Base-by-base conservation (phyloP, 1,140 invertebrate genomes). In the Gryllus bimaculatus region DNA sequence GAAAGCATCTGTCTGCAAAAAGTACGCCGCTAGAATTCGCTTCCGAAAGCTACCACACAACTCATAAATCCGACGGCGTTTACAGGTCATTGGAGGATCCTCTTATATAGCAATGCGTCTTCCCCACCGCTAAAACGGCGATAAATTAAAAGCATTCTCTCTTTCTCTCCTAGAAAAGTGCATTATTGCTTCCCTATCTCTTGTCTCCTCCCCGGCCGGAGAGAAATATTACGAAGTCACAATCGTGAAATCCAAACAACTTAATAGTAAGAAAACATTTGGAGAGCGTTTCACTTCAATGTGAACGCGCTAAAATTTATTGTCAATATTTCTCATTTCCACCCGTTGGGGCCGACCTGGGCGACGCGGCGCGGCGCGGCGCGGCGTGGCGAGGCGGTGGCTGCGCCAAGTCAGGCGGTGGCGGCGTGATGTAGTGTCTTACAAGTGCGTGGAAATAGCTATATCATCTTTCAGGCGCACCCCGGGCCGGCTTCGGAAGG, bases 371-470 rank as follows among this genome's bases (percentile, higher is more conserved):
- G 10, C 54, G 18, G 54, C 18, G 10, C 7, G 54, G 10, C 54
- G 18, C 10, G 54, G 10, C 54, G 18, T 10, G 18, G 18, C 10
- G 10, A 1, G 54, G 26, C 26, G 26, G 26, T 39, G 26, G 26
- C 26, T 66, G 10, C 7, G 54, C 54, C 2, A 7, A 66, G 54
- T 66, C 54, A 66, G 54, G 18, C 10, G 54, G 10, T 18, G 54
- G 18, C 54, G 54, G 54, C 0, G 54, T 66, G 54, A 66, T 66
- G 54, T 66, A 66, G 54, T 66, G 54, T 66, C 54, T 66, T 66
- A 66, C 54, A 66, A 66, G 54, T 66, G 54, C 54, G 54, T 66
- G 54, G 54, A 66, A 66, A 66, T 66, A 66, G 54, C 54, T 66
- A 66, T 66, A 66, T 66, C 54, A 66, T 66, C 54, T 66, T 66